Percentiles rank a stretch among this genome's conserved stretches.
phyloP scores from a whole-genome alignment of 2,113 vertebrate genomes.

The Herpetotheres cachinnans region DNA sequence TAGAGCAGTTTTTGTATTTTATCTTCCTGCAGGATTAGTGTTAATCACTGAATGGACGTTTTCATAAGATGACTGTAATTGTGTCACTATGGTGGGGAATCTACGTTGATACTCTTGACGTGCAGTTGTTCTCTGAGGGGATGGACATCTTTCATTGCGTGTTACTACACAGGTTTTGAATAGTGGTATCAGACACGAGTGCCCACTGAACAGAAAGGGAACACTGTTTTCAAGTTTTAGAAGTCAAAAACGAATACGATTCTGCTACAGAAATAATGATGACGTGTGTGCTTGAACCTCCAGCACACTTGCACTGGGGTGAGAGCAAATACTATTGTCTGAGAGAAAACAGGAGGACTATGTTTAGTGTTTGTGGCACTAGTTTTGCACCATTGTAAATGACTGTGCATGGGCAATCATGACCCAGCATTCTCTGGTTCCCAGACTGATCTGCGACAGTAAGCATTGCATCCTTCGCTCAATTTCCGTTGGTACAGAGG shows the following conservation, averaged over 20 bases:
- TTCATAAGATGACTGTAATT: fast-evolving
- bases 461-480: not conserved
- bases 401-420: fast-evolving
- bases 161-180: fast-evolving
- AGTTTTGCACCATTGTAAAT: not conserved
- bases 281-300: not conserved
- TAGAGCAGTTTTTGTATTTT: not conserved
- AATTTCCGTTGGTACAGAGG: not conserved
- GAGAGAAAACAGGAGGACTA: not conserved
- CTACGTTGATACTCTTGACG: fast-evolving
- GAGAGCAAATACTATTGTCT: not conserved
- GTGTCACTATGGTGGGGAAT: not conserved
- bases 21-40: not conserved
- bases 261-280: not conserved
- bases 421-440: too few relatives aligned
- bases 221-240: not conserved
- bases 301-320: not conserved
- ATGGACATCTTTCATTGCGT: fast-evolving
- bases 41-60: fast-evolving
- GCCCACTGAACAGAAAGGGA: not conserved
- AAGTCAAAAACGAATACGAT: not conserved
- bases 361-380: not conserved
- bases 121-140: not conserved
- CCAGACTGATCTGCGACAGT: not conserved
- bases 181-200: not conserved